These are phyloP conservation scores for Adelphocoris suturalis DNA, from an alignment of 2,888 invertebrate genomes.

Conservation along the genomic window DNA sequence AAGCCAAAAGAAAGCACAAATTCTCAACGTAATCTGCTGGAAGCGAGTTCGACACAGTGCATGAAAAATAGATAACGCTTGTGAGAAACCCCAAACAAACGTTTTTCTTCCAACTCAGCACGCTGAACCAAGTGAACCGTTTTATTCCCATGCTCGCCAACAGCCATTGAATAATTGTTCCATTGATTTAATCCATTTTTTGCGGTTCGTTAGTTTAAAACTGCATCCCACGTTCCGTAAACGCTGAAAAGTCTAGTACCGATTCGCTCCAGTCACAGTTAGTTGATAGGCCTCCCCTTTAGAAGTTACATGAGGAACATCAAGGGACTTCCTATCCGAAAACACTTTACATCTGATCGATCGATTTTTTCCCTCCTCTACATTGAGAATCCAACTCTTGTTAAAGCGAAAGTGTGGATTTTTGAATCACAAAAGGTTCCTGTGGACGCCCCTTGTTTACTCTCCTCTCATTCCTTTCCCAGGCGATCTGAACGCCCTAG, in stretches of 20 bases:
- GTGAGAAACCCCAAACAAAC: slow-evolving; percentile 23
- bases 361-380: not conserved
- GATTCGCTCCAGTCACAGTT: slow-evolving; percentile 20
- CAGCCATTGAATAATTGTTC: slow-evolving; percentile 8
- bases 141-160: slow-evolving; percentile 4
- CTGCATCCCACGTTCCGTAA: not conserved
- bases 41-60: not conserved
- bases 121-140: not conserved
- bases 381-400: not conserved
- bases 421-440: slow-evolving; percentile 44
- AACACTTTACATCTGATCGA: not conserved
- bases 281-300: not conserved
- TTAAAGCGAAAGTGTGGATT: slow-evolving; percentile 41
- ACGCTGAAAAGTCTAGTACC: not conserved
- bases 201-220: not conserved
- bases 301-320: slow-evolving; percentile 8
- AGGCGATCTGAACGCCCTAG: slow-evolving; percentile 34
- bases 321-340: slow-evolving; percentile 30
- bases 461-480: slow-evolving; percentile 25
- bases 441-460: slow-evolving; percentile 27
- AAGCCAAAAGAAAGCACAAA: not conserved
- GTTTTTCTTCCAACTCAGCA: not conserved
- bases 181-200: slow-evolving; percentile 37
- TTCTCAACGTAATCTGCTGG: not conserved
- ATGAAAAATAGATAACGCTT: not conserved